Evolutionary conservation across 2,888 invertebrate genomes (phyloP).

Genomic region (Drosophila prostipennis): DNA sequence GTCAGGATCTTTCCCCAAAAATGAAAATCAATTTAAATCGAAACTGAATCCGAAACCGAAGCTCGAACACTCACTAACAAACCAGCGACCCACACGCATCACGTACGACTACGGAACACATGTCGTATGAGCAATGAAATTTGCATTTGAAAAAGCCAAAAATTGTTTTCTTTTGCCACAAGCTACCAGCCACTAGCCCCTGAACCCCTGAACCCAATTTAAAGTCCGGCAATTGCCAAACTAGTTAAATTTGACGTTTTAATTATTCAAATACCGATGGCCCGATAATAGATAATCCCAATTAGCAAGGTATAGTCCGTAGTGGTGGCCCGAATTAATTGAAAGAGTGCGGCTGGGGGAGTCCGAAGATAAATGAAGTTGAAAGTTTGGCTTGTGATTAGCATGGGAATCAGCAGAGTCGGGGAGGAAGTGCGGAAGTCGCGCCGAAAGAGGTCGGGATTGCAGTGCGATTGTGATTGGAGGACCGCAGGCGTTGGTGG

Average conservation of each 20-base stretch:
- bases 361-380: conserved; percentile 27
- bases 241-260: conserved; percentile 57
- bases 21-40: conserved; percentile 48
- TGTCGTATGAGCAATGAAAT: conserved; percentile 55
- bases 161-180: conserved; percentile 19
- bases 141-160: conserved; percentile 40
- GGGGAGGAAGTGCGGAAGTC: neutral
- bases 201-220: conserved; percentile 12
- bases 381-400: conserved; percentile 45
- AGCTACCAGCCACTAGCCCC: neutral
- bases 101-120: conserved; percentile 38
- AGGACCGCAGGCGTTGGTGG: neutral
- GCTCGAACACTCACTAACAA: neutral
- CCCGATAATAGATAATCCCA: conserved; percentile 60
- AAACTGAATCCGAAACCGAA: conserved; percentile 32
- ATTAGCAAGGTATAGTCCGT: conserved; percentile 43
- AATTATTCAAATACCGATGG: conserved; percentile 66
- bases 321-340: conserved; percentile 28
- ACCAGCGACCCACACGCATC: conserved; percentile 6
- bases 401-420: conserved; percentile 19
- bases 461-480: neutral
- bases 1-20: conserved; percentile 13
- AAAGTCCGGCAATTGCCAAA: conserved; percentile 16
- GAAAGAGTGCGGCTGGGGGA: conserved; percentile 23
- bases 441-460: neutral